Conservation (phyloP, 92 coral and sea anemone genomes). For the Epizoanthus illoricatus region DNA sequence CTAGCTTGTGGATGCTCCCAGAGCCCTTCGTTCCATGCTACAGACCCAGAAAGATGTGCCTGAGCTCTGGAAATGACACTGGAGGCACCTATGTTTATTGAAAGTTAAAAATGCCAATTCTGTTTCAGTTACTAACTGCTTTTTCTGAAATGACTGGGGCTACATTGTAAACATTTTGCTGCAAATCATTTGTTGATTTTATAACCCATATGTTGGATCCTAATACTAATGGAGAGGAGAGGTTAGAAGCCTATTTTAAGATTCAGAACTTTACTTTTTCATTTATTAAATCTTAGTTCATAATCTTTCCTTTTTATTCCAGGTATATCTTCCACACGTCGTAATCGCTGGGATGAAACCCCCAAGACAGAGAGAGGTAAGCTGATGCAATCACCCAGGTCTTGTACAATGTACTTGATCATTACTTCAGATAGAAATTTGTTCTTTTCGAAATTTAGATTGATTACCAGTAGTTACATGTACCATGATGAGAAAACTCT, state of each 20-base stretch:
- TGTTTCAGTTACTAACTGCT: too few species aligned
- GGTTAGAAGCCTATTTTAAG: not conserved
- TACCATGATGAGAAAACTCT: too few species aligned
- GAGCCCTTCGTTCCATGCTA: too few species aligned
- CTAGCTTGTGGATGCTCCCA: too few species aligned
- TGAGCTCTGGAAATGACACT: too few species aligned
- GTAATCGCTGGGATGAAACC: constrained; percentile 99
- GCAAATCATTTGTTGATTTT: not conserved
- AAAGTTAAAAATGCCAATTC: too few species aligned
- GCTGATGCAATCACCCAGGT: not conserved
- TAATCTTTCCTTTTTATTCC: not conserved
- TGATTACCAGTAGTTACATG: not conserved
- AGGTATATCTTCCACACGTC: constrained; percentile 90
- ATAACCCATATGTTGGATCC: too few species aligned
- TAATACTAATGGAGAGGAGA: not conserved
- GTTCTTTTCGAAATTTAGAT: not conserved
- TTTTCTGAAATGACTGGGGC: too few species aligned
- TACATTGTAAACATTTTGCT: too few species aligned
- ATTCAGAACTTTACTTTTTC: not conserved
- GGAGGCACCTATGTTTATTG: too few species aligned
- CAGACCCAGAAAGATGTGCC: too few species aligned
- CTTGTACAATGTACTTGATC: not conserved
- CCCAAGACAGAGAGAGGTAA: constrained; percentile 95
- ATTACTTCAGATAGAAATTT: not conserved
- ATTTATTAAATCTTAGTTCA: not conserved